Base-by-base conservation (phyloP, 2,888 invertebrate species). In the Craniophora ligustri region DNA sequence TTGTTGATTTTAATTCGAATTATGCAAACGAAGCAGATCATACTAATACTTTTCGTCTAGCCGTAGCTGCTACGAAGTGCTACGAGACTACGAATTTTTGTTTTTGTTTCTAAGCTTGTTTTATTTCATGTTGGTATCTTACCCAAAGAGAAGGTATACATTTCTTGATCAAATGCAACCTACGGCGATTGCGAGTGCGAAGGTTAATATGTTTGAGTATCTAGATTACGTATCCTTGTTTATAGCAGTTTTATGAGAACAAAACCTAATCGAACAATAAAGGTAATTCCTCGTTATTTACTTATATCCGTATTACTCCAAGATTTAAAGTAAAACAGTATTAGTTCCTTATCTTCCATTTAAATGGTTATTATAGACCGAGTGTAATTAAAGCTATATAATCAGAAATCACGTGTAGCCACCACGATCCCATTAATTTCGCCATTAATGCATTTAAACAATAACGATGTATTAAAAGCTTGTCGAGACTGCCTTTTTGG, bases 61-160 rank as follows among this genome's bases (percentile, higher is more conserved):
- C 10, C 23, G 23, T 44, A 41, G 30, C 28, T 38, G 40, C 60
- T 66, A 66, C 40, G 60, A 60, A 66, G 31, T 32, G 66, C 59
- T 26, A 35, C 15, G 36, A 47, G 39, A 39, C 46, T 65, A 65
- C 66, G 59, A 15, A 46, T 31, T 58, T 59, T 47, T 38, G 21
- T 2, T 3, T 8, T 1, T n/a, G 6, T 15, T 15, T 5, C 10
- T n/a, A 16, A 16, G 5, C 34, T 34, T 16, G 0, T 16, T 1
- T 16, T 16, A 5, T 34, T 16, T 10, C 26, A 26, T n/a, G n/a
- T n/a, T n/a, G n/a, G n/a, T n/a, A 11, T n/a, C 2, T n/a, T 28
- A 28, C 28, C 3, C 4, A 28, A 5, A 28, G 11, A 11, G n/a
- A 11, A 11, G 11, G n/a, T 28, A 2, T 28, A 11, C n/a, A n/a